Evolutionary conservation across 2,113 vertebrate species (phyloP).

Genomic region (Pampusana beccarii): DNA sequence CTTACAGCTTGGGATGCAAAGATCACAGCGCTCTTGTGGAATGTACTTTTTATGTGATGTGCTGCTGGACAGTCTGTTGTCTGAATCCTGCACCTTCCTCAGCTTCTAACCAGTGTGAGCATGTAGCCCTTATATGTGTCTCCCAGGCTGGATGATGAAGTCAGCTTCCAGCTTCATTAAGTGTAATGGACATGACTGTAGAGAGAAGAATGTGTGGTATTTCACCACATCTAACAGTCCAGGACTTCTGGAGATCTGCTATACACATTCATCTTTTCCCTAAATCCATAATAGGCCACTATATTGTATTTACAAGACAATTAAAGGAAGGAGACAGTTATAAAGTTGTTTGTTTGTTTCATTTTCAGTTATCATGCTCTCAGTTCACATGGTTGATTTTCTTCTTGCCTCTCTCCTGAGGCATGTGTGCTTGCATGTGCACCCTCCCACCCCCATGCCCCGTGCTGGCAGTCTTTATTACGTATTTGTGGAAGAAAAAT

Average conservation of each 20-base stretch:
- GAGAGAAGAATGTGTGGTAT: background rate
- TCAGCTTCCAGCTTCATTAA: background rate
- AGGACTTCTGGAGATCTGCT: background rate
- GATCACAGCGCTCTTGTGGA: background rate
- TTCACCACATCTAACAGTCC: background rate
- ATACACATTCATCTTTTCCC: background rate
- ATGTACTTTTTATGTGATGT: background rate
- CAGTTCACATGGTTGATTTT: background rate
- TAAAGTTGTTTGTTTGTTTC: background rate
- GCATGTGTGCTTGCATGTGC: background rate
- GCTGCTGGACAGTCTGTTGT: background rate
- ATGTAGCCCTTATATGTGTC: no score
- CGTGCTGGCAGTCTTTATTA: background rate
- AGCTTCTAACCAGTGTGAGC: no score
- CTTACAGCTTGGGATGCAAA: background rate
- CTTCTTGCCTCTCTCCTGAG: background rate
- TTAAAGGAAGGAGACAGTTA: background rate
- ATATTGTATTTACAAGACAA: background rate
- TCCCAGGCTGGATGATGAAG: background rate
- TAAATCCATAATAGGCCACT: background rate
- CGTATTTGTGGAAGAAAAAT: background rate
- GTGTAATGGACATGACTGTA: background rate
- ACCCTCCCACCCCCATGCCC: rapidly evolving
- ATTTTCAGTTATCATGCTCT: background rate
- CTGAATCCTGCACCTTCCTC: no score